phyloP scores from a whole-genome alignment of 1,140 invertebrate genomes.

The Drosophila watanabei region DNA sequence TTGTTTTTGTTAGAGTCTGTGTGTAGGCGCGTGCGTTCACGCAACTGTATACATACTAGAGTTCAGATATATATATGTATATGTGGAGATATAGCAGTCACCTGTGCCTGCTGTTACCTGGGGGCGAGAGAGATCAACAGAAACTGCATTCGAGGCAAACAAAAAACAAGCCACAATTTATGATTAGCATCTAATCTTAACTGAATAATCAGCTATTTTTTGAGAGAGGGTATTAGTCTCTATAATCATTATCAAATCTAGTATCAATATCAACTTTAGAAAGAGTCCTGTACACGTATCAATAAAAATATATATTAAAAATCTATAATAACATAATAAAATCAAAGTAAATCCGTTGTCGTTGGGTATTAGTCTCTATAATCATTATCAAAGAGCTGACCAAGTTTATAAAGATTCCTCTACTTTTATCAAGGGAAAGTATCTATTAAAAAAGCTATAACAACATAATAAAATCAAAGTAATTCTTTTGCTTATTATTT shows the following conservation, averaged over 20 bases:
- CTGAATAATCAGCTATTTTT: background rate
- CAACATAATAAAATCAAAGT: no score
- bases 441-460: no score
- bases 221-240: background rate
- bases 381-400: background rate
- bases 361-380: no score
- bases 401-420: background rate
- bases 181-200: conserved; percentile 9
- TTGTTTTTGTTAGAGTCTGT: conserved; percentile 9
- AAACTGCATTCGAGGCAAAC: conserved; percentile 33
- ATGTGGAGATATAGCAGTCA: background rate
- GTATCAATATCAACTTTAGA: background rate
- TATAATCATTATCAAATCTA: no score
- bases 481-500: background rate
- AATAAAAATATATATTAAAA: no score
- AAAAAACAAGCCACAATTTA: conserved; percentile 15
- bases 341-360: no score
- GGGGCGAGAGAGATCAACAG: conserved; percentile 5
- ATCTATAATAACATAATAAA: no score
- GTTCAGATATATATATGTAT: conserved; percentile 9
- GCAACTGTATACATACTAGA: conserved; percentile 20
- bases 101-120: conserved; percentile 14
- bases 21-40: conserved; percentile 63
- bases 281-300: no score
- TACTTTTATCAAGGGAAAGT: no score